phyloP scores from a whole-genome alignment of 2,797 vertebrate genomes.

The Molossus alvarezi region DNA sequence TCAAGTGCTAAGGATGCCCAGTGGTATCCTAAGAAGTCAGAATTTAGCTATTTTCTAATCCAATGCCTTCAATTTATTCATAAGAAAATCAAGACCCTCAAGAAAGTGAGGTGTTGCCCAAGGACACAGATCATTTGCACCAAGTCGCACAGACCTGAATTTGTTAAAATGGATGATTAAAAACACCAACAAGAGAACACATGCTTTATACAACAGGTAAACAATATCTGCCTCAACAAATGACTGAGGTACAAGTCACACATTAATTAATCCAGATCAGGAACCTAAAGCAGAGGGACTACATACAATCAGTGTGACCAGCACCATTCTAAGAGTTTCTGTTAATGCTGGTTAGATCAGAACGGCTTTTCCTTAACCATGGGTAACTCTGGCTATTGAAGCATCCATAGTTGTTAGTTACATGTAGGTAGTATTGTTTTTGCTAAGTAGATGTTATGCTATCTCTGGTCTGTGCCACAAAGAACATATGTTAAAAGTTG shows the following conservation, averaged over 20 bases:
- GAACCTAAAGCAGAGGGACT: conserved; percentile 65
- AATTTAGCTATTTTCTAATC: not conserved
- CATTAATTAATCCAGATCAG: conserved; percentile 65
- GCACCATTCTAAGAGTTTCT: conserved; percentile 65
- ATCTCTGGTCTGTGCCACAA: conserved; percentile 89
- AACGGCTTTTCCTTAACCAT: conserved; percentile 78
- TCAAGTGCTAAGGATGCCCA: not conserved
- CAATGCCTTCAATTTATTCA: not conserved
- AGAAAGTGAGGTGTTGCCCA: not conserved
- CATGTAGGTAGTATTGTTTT: conserved; percentile 86
- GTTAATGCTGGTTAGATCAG: conserved; percentile 72
- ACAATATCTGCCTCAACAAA: not conserved
- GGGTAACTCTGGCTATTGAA: conserved; percentile 81
- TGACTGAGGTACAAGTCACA: conserved; percentile 62
- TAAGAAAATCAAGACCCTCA: not conserved
- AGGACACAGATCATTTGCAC: not conserved
- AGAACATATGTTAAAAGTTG: conserved; percentile 88
- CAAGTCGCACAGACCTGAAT: not conserved
- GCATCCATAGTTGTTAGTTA: conserved; percentile 85
- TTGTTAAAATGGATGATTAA: not conserved
- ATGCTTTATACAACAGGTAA: not conserved
- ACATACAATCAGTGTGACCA: not conserved
- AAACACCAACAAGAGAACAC: conserved; percentile 16
- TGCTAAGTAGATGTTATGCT: conserved; percentile 89
- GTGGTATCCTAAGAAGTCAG: not conserved